Base-by-base conservation (phyloP, 1,140 invertebrate species). In the Drepana arcuata region DNA sequence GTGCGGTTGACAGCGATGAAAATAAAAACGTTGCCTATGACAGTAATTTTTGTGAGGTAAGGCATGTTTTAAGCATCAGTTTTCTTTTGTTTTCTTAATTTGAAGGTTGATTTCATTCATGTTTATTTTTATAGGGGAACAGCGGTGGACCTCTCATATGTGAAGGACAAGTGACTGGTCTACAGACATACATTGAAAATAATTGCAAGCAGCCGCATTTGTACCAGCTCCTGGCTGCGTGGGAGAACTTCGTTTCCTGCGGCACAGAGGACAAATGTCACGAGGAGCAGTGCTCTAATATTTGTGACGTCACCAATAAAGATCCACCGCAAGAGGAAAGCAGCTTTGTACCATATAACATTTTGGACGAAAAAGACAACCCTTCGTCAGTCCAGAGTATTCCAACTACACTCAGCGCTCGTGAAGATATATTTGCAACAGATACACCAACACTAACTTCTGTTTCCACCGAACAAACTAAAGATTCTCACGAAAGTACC, bases 101-200 rank as follows among this genome's bases (percentile, higher is more conserved):
- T 27, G n/a, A n/a, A n/a, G n/a, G n/a, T n/a, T n/a, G n/a, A n/a
- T n/a, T n/a, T n/a, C n/a, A n/a, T n/a, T n/a, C n/a, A n/a, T n/a
- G n/a, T 9, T 21, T 21, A 9, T 21, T 5, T 29, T 68, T 43
- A 28, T 36, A 81, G 77, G 61, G 63, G 14, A 77, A 77, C 32
- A 57, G 54, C 14, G 77, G 77, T n/a, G 77, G 74, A 12, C 77
- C 77, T 10, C 51, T 81, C 1, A 32, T 81, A 23, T 81, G 77
- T 44, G 59, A 71, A 6, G 39, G 37, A 13, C 48, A 66, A 28
- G 45, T 75, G 9, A 41, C 52, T 6, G 77, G 62, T 14, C 14
- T 75, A 12, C 77, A 81, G 44, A 79, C 70, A 0, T 81, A 81
- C 26, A 38, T 70, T 7, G 54, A 62, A 11, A 55, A 61, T 31